Base-by-base conservation (phyloP, 1,140 invertebrate species). In the Drosophila orosa region DNA sequence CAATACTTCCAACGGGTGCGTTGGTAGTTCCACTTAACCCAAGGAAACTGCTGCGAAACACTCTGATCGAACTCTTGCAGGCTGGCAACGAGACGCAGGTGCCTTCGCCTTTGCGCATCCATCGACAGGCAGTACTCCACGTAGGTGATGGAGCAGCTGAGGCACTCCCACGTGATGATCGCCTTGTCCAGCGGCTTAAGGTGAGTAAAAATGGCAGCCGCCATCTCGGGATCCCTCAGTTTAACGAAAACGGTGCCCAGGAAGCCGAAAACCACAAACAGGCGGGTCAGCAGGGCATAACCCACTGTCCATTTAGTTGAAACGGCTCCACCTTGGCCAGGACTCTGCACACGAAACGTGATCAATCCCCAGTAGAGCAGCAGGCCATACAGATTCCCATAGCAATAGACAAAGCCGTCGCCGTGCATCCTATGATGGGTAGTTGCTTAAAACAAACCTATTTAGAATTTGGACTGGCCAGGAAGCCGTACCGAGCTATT, bases 21-120 rank as follows among this genome's bases (percentile, higher is more conserved):
- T 3, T 74, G 33, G 31, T 91, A 91, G 42, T 85, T 65, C 90
- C 90, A 91, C n/a, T 50, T 17, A 0, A 91, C 71, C 3, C 71
- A 3, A 1, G 79, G 67, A 37, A 91, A 91, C 24, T 71, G n/a
- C 2, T 25, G 19, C 3, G 66, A 39, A 8, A 91, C 42, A 1
- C 44, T 12, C 0, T 55, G 35, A 66, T 91, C 90, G 29, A 91
- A 60, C 2, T 15, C 19, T n/a, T 90, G 79, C 40, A 91, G 58
- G 39, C 48, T 59, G 2, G 37, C 10, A 3, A 79, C 13, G 13
- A 90, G 47, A 8, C 45, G 10, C 0, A 90, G 33, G 29, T 91
- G 82, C 1, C 57, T 52, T 0, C 33, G 7, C 7, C 71, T 72
- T 9, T 71, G 52, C 1, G 3, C 13, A 24, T 91, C 85, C 58